A percentile compares a stretch with the other conserved stretches of the same genome.
Conservation (phyloP, 2,888 invertebrate species). For the Hylaea fasciaria region DNA sequence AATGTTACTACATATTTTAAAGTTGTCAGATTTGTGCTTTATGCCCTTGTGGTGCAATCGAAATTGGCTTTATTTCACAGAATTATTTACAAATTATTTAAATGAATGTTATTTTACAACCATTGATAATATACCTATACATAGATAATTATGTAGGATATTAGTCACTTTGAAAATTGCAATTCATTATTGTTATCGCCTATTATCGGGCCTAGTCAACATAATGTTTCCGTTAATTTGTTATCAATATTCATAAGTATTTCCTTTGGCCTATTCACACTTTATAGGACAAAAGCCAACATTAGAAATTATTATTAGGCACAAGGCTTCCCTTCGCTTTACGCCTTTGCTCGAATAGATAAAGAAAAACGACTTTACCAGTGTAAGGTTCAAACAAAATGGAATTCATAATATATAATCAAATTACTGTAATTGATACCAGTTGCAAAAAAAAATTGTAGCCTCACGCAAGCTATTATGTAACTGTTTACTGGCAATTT, state of each 20-base stretch:
- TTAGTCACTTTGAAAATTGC: slow-evolving; percentile 3
- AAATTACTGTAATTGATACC: not conserved
- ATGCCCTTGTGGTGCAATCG: too few relatives aligned
- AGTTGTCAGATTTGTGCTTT: not conserved
- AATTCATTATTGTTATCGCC: slow-evolving; percentile 15
- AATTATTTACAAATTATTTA: too few relatives aligned
- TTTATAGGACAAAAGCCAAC: not conserved
- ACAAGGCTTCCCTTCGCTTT: too few relatives aligned
- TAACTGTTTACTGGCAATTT: slow-evolving; percentile 22
- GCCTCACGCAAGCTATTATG: slow-evolving; percentile 10
- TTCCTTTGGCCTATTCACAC: slow-evolving; percentile 13
- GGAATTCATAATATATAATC: slow-evolving; percentile 21
- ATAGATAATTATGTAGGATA: too few relatives aligned
- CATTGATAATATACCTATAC: too few relatives aligned
- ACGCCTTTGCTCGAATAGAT: too few relatives aligned
- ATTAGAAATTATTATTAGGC: not conserved
- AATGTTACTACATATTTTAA: not conserved
- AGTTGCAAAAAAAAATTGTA: not conserved
- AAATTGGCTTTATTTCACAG: too few relatives aligned
- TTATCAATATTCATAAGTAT: slow-evolving; percentile 23
- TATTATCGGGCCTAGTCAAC: slow-evolving; percentile 17
- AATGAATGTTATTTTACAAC: too few relatives aligned
- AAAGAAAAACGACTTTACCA: too few relatives aligned
- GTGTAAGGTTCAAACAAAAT: not conserved
- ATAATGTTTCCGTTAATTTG: slow-evolving; percentile 28